Conservation (phyloP, 2,888 invertebrate genomes). For the Sesamia inferens region DNA sequence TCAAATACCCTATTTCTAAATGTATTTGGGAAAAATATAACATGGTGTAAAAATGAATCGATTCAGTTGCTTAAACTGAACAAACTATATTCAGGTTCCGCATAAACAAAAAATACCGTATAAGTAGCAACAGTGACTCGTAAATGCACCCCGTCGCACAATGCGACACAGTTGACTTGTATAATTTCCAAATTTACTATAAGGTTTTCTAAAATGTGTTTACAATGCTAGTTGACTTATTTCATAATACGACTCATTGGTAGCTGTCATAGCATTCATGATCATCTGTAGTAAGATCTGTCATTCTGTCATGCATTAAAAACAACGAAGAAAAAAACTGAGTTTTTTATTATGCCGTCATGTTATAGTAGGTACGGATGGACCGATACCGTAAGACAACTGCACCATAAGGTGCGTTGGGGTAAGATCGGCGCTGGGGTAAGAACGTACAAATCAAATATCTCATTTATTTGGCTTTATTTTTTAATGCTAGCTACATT, state of each 20-base stretch:
- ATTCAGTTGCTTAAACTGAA: too few species aligned
- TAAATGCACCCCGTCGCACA: slow-evolving; percentile 33
- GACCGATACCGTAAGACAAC: neutral
- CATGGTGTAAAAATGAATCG: too few species aligned
- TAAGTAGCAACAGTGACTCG: slow-evolving; percentile 40
- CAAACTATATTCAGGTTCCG: too few species aligned
- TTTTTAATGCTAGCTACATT: too few species aligned
- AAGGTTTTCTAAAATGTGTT: slow-evolving; percentile 64
- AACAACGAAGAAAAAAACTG: slow-evolving; percentile 81
- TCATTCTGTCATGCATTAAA: slow-evolving; percentile 82
- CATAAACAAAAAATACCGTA: too few species aligned
- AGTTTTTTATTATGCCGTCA: slow-evolving; percentile 58
- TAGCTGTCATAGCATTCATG: slow-evolving; percentile 70
- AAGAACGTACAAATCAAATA: too few species aligned
- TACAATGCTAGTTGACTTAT: slow-evolving; percentile 65
- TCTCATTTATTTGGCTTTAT: too few species aligned
- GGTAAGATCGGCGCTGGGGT: too few species aligned
- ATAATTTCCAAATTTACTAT: slow-evolving; percentile 57
- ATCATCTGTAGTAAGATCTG: slow-evolving; percentile 76
- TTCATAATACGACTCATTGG: slow-evolving; percentile 68
- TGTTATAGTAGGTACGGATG: neutral
- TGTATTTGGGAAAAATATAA: too few species aligned
- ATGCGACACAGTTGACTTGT: slow-evolving; percentile 52
- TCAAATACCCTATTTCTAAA: too few species aligned
- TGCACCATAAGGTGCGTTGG: too few species aligned